phyloP scores from a whole-genome alignment of 2,113 vertebrate species.

The Oryzias woworae region DNA sequence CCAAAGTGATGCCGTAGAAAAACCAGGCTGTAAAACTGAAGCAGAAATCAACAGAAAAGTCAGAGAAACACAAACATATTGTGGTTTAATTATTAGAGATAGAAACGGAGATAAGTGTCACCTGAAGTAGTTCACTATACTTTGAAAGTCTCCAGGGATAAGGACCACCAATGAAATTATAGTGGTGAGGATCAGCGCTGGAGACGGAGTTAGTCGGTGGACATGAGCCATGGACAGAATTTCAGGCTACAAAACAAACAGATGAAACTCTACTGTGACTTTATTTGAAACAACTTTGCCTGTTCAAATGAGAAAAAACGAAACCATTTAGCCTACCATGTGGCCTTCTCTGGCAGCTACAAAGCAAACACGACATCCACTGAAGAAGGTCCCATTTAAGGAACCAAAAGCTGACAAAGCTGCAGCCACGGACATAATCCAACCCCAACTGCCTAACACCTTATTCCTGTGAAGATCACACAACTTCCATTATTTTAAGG shows the following conservation, averaged over 20 bases:
- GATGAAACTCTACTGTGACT: neutral
- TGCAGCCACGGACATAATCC: slow-evolving; percentile 86
- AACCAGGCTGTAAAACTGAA: slow-evolving; percentile 87
- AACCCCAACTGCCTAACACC: slow-evolving; percentile 85
- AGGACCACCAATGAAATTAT: slow-evolving; percentile 81
- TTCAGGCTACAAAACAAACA: slow-evolving; percentile 74
- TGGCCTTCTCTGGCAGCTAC: slow-evolving; percentile 89
- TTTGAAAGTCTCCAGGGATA: slow-evolving; percentile 82
- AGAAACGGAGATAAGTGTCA: slow-evolving; percentile 37
- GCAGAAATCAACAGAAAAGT: slow-evolving; percentile 16
- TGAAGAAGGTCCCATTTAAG: slow-evolving; percentile 83
- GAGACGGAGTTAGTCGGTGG: slow-evolving; percentile 80
- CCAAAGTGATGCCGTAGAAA: slow-evolving; percentile 83
- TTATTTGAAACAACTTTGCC: neutral
- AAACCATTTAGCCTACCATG: slow-evolving; percentile 76
- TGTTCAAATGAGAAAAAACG: neutral
- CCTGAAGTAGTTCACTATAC: slow-evolving; percentile 87
- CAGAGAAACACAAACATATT: neutral
- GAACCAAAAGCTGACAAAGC: slow-evolving; percentile 87
- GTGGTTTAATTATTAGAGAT: neutral
- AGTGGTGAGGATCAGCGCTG: slow-evolving; percentile 86
- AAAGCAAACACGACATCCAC: slow-evolving; percentile 82
- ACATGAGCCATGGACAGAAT: slow-evolving; percentile 87
- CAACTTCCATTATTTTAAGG: neutral
- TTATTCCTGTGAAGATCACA: slow-evolving; percentile 76